Evolutionary conservation across 2,797 vertebrate species (phyloP), one percentile per base, ranked within the genome.

Genomic region (Manis javanica): DNA sequence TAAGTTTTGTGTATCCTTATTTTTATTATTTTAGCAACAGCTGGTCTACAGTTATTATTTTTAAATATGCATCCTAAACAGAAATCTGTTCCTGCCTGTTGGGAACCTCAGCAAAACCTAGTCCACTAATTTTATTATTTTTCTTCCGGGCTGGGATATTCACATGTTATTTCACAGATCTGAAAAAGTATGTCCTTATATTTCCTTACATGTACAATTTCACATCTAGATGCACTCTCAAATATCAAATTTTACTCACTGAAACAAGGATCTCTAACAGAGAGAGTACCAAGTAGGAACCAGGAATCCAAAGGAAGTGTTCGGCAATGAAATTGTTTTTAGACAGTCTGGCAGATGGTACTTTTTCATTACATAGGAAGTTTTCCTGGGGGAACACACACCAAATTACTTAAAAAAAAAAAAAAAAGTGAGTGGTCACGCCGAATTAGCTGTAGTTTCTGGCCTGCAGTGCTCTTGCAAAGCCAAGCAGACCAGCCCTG

Each of bases 341-440:
- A 68, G 69, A 88, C 39, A 88, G 92, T 92, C 57, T 83, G 78
- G 90, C 92, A 98, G 95, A 94, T 96, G 96, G 89, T 31, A 86
- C 24, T 61, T 92, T 90, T 95, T 96, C 88, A 86, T 92, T 75
- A 83, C 6, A 29, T 21, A 91, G 95, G 55, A 91, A 71, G 69
- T 90, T 93, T 94, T 96, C 97, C 94, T 95, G 21, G 34, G 91
- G 63, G 93, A 77, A 96, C 95, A 83, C 21, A 92, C 4, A 87
- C 42, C 37, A 92, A 59, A 87, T 93, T 95, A 95, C 71, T 88
- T 92, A 0, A 6, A 61, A 55, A 82, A 85, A 72, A 82, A 64
- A 68, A 59, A 55, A 83, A 64, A 64, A 85, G 90, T 42, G 64
- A 81, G 75, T 78, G 89, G 74, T 84, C 89, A 90, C 86, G 81